Conservation (phyloP, 2,888 invertebrate species). For the Eupithecia insigniata region DNA sequence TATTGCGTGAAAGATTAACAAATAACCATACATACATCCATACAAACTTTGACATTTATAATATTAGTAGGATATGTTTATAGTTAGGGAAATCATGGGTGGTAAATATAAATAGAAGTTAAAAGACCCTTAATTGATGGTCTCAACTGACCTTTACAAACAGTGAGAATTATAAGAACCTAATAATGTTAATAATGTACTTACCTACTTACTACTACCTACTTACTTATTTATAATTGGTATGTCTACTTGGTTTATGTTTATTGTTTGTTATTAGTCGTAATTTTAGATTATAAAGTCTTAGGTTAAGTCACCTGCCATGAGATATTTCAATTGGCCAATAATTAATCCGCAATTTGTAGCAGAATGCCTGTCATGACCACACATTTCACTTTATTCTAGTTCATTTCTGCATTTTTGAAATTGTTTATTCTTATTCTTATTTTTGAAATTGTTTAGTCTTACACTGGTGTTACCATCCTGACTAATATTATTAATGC, state of each 20-base stretch:
- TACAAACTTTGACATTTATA: too few relatives aligned
- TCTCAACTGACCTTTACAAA: not conserved
- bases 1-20: too few relatives aligned
- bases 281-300: not conserved
- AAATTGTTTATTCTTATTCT: not conserved
- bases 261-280: not conserved
- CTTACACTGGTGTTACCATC: not conserved
- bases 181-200: not conserved
- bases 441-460: too few relatives aligned
- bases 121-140: not conserved
- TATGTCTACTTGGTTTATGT: not conserved
- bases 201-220: not conserved
- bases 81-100: not conserved
- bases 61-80: too few relatives aligned
- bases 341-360: constrained; percentile 1
- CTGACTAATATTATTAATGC: too few relatives aligned
- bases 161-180: not conserved
- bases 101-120: not conserved
- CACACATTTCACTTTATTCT: not conserved
- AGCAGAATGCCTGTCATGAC: not conserved
- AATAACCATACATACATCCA: too few relatives aligned
- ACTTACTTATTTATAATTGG: not conserved
- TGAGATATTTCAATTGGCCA: not conserved
- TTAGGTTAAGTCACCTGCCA: not conserved
- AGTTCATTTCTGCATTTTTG: not conserved